These are phyloP conservation scores for Phymastichus coffea DNA, from an alignment of 1,140 invertebrate species.

Conservation along the genomic window DNA sequence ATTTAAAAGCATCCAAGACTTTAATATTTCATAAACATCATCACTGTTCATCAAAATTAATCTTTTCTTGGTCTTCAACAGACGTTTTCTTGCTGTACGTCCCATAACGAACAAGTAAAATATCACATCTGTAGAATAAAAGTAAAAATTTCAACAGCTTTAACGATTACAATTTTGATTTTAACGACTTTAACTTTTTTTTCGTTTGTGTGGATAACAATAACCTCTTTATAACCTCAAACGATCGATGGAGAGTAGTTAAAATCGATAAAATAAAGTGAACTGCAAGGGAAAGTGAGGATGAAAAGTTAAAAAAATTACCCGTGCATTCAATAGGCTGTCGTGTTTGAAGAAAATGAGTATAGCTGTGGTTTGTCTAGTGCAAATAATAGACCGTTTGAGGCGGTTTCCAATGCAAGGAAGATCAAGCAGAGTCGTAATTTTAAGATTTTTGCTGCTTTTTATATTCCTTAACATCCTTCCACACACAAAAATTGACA, in stretches of 20 bases:
- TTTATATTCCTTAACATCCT: background rate
- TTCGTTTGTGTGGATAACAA: background rate
- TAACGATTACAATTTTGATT: background rate
- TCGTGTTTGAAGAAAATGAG: background rate
- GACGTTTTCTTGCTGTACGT: conserved; percentile 54
- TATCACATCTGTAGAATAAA: conserved; percentile 40
- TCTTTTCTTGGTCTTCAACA: conserved; percentile 42
- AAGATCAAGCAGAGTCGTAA: background rate
- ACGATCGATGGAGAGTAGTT: too few species aligned
- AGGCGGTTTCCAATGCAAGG: background rate
- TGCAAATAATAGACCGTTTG: background rate
- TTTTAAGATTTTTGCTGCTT: background rate
- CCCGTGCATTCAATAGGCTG: background rate
- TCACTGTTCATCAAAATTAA: conserved; percentile 42
- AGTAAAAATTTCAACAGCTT: conserved; percentile 18
- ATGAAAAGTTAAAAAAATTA: conserved; percentile 5
- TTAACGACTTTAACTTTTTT: too few species aligned
- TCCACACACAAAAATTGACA: conserved; percentile 17
- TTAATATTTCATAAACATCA: conserved; percentile 49
- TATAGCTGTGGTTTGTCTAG: background rate
- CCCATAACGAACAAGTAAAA: conserved; percentile 50
- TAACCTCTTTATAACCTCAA: conserved; percentile 16
- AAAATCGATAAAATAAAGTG: too few species aligned
- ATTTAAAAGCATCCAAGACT: conserved; percentile 53
- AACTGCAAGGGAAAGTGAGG: too few species aligned